Base-by-base conservation (phyloP, 37 sponge, comb jelly and placozoan genomes). In the Eunapius fragilis region DNA sequence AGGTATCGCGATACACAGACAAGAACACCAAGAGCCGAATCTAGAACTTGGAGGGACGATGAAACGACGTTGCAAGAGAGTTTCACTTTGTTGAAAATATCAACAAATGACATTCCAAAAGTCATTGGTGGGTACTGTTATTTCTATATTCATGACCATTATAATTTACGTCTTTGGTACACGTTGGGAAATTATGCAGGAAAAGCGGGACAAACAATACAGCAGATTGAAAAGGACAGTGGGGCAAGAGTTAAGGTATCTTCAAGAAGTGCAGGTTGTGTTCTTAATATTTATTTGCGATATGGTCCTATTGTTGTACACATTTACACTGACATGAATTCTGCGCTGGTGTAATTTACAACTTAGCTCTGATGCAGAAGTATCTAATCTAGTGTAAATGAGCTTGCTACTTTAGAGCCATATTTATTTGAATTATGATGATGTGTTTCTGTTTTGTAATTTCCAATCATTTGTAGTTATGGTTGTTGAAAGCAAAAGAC, bases 241-340 rank as follows among this genome's bases (percentile, higher is more conserved):
- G 92, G 88, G n/a, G 81, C 82, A 3, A 87, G 80, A 36, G 69
- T 91, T 13, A 81, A 81, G 77, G 86, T 90, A 28, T 47, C 14
- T n/a, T n/a, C n/a, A n/a, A n/a, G n/a, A n/a, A n/a, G n/a, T n/a
- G n/a, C n/a, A n/a, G n/a, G n/a, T n/a, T n/a, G n/a, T n/a, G n/a
- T n/a, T n/a, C n/a, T n/a, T n/a, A n/a, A n/a, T n/a, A n/a, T n/a
- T n/a, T n/a, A n/a, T n/a, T n/a, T n/a, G n/a, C n/a, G n/a, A n/a
- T n/a, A n/a, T n/a, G n/a, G n/a, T n/a, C n/a, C 9, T 45, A 45
- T 45, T 45, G 47, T 9, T 45, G 47, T 45, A 45, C 47, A 45
- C 9, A 11, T 45, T 4, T 45, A 45, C 9, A 9, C 47, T 45
- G 47, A 45, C 47, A 45, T 45, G 9, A 45, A 45, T 11, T n/a